Percentiles rank a stretch among this genome's conserved stretches.
Conservation (phyloP, 2,888 invertebrate species). For the Periphyllus acericola region DNA sequence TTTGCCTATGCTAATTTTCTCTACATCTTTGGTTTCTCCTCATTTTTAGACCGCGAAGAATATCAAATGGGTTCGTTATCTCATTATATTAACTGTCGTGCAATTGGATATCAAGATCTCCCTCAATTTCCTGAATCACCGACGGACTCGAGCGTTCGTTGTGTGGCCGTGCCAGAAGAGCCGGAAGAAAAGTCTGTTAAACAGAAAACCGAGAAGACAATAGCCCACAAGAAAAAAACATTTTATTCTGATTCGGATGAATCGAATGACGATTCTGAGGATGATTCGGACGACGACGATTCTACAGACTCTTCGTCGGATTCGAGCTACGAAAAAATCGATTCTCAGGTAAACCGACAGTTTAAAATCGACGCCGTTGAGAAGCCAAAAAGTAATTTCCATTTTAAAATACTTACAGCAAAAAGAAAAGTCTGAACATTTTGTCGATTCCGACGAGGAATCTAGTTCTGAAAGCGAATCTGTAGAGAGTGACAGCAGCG, state of each 20-base stretch:
- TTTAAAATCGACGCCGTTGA: neutral
- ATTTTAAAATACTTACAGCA: neutral
- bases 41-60: slow-evolving; percentile 78
- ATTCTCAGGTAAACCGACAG: slow-evolving; percentile 18
- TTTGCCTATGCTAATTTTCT: neutral
- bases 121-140: slow-evolving; percentile 83
- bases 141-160: slow-evolving; percentile 81
- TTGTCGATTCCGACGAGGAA: slow-evolving; percentile 65
- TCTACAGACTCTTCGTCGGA: slow-evolving; percentile 27
- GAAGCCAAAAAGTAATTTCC: too few relatives aligned
- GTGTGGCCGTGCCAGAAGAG: slow-evolving; percentile 72
- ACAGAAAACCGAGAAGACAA: slow-evolving; percentile 66
- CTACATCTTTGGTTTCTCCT: slow-evolving; percentile 34
- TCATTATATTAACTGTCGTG: slow-evolving; percentile 88
- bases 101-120: slow-evolving; percentile 88
- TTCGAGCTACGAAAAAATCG: slow-evolving; percentile 46
- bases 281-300: slow-evolving; percentile 34
- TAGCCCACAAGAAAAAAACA: slow-evolving; percentile 71
- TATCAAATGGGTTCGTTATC: slow-evolving; percentile 95
- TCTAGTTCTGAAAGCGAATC: slow-evolving; percentile 58
- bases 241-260: slow-evolving; percentile 74
- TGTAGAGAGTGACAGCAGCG: slow-evolving; percentile 60
- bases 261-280: slow-evolving; percentile 63
- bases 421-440: slow-evolving; percentile 61
- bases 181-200: slow-evolving; percentile 65